Percentiles rank a stretch among this genome's conserved stretches.
Conservation (phyloP, 1,140 invertebrate species). For the Condylostylus longicornis region DNA sequence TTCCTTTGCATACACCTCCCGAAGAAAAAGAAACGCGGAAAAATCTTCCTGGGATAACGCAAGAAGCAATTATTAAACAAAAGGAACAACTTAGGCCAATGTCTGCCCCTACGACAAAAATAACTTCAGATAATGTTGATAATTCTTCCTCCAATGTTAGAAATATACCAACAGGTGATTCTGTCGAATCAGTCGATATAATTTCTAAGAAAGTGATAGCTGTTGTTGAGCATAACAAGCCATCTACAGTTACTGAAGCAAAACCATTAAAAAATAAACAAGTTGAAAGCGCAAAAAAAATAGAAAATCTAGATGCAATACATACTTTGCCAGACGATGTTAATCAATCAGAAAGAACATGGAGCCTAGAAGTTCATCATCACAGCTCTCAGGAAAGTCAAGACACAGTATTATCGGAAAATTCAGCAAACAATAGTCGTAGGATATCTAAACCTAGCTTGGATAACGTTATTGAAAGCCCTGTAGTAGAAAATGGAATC, state of each 20-base stretch:
- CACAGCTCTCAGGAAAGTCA: conserved; percentile 27
- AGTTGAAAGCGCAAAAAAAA: conserved; percentile 7
- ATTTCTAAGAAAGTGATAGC: background rate
- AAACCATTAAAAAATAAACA: too few relatives aligned
- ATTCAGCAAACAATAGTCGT: conserved; percentile 8
- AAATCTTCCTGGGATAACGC: conserved; percentile 21
- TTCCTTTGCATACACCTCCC: conserved; percentile 49
- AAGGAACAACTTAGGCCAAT: background rate
- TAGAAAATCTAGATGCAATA: conserved; percentile 26
- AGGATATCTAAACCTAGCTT: conserved; percentile 13
- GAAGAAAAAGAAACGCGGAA: conserved; percentile 36
- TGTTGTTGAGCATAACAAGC: background rate
- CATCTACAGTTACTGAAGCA: background rate
- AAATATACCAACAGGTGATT: background rate
- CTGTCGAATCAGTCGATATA: background rate
- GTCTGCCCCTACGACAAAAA: background rate
- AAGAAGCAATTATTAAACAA: background rate
- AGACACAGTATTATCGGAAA: conserved; percentile 16
- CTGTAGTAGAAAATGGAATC: conserved; percentile 11
- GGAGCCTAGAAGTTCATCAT: conserved; percentile 25
- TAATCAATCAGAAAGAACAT: conserved; percentile 13
- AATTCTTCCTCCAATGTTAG: background rate
- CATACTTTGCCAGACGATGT: conserved; percentile 24
- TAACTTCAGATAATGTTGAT: too few relatives aligned
- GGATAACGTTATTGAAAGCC: conserved; percentile 6